phyloP scores from a whole-genome alignment of 2,113 vertebrate species.

The Piprites chloris region DNA sequence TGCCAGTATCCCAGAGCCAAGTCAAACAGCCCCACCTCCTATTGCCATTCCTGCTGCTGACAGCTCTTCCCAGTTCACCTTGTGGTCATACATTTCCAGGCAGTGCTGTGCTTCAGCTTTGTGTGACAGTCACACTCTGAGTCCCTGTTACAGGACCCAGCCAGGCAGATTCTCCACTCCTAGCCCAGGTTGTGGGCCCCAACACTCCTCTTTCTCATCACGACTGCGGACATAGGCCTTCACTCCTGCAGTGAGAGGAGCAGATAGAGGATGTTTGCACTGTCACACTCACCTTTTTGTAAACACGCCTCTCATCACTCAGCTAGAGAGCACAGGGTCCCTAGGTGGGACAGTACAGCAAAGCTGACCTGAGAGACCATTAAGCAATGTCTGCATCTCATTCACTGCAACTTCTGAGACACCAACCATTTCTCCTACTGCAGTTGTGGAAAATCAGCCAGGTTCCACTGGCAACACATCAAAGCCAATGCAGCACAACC shows the following conservation, averaged over 20 bases:
- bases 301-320: neutral
- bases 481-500: neutral
- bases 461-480: neutral
- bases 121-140: neutral
- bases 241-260: neutral
- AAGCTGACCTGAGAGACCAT: neutral
- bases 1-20: slow-evolving; percentile 2
- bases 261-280: neutral
- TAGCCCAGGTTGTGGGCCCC: neutral
- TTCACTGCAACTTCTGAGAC: neutral
- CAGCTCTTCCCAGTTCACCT: neutral
- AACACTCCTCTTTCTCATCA: fast-evolving
- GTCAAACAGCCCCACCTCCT: slow-evolving; percentile 11
- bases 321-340: neutral
- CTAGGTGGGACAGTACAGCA: neutral
- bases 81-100: neutral
- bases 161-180: neutral
- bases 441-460: neutral
- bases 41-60: neutral
- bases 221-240: neutral
- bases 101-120: neutral
- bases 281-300: neutral
- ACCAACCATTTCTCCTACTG: neutral
- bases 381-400: fast-evolving
- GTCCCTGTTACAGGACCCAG: neutral